Evolutionary conservation across 2,113 vertebrate genomes (phyloP).

Genomic region (Cichladusa arquata): DNA sequence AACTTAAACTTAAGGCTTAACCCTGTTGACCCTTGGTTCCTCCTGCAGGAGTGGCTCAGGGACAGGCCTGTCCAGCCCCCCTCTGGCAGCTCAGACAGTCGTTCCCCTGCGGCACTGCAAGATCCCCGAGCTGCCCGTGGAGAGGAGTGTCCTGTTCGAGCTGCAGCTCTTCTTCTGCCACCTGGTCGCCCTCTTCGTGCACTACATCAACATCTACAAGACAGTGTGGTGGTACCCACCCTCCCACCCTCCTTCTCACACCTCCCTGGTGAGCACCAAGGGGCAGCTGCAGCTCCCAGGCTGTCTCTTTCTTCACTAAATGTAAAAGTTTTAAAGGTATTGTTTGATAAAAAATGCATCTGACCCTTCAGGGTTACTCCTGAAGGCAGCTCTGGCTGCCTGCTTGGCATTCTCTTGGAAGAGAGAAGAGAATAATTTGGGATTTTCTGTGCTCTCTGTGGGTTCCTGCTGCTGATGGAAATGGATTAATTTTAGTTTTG

Average conservation of each 20-base stretch:
- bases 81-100: constrained; percentile 90
- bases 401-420: background rate
- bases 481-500: background rate
- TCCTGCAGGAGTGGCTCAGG: constrained; percentile 88
- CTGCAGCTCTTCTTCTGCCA: constrained; percentile 97
- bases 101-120: constrained; percentile 94
- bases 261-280: constrained; percentile 85
- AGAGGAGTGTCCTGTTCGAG: constrained; percentile 91
- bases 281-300: background rate
- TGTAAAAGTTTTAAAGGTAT: rapidly evolving
- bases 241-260: constrained; percentile 93
- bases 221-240: constrained; percentile 98
- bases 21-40: background rate
- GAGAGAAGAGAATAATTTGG: background rate
- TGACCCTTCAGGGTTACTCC: background rate
- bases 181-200: constrained; percentile 93
- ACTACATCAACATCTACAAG: constrained; percentile 99
- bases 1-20: too few species aligned
- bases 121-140: constrained; percentile 92
- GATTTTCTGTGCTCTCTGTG: background rate
- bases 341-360: rapidly evolving
- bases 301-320: too few species aligned
- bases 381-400: background rate
- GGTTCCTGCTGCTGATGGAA: background rate
- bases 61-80: constrained; percentile 91